Percentiles rank a stretch among this genome's conserved stretches.
Evolutionary conservation across 2,888 invertebrate genomes (phyloP).

Genomic region (Drosophila koepferae): DNA sequence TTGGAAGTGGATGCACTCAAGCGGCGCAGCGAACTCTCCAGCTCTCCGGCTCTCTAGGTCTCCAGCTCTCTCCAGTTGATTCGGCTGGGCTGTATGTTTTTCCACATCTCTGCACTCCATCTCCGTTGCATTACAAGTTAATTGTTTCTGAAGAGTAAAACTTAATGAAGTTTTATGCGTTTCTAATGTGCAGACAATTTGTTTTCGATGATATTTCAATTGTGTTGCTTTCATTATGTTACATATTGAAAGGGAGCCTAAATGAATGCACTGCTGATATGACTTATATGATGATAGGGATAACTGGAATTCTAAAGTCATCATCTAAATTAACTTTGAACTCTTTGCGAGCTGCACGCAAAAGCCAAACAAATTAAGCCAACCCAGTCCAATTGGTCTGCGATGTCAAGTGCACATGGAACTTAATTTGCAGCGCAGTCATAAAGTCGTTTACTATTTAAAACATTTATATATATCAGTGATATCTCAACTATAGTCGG

Average conservation of each 20-base stretch:
- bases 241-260: constrained; percentile 20
- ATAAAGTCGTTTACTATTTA: constrained; percentile 49
- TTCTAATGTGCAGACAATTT: constrained; percentile 73
- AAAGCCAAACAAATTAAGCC: constrained; percentile 63
- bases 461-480: constrained; percentile 24
- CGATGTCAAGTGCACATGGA: constrained; percentile 64
- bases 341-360: constrained; percentile 21
- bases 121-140: constrained; percentile 58
- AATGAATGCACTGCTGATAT: constrained; percentile 12
- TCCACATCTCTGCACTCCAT: constrained; percentile 49
- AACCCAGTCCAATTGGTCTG: constrained; percentile 49
- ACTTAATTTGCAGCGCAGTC: constrained; percentile 45
- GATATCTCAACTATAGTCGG: constrained; percentile 5
- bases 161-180: constrained; percentile 77
- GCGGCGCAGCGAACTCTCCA: constrained; percentile 46
- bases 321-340: constrained; percentile 11
- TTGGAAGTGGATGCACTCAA: constrained; percentile 70
- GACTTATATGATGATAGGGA: background rate
- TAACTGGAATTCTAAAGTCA: constrained; percentile 10
- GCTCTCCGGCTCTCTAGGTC: background rate
- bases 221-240: constrained; percentile 35
- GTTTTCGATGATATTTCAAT: constrained; percentile 69
- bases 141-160: constrained; percentile 54
- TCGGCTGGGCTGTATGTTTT: constrained; percentile 33
- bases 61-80: constrained; percentile 17